These are phyloP conservation scores for Neoaliturus tenellus DNA, from an alignment of 2,888 invertebrate genomes.

Conservation along the genomic window DNA sequence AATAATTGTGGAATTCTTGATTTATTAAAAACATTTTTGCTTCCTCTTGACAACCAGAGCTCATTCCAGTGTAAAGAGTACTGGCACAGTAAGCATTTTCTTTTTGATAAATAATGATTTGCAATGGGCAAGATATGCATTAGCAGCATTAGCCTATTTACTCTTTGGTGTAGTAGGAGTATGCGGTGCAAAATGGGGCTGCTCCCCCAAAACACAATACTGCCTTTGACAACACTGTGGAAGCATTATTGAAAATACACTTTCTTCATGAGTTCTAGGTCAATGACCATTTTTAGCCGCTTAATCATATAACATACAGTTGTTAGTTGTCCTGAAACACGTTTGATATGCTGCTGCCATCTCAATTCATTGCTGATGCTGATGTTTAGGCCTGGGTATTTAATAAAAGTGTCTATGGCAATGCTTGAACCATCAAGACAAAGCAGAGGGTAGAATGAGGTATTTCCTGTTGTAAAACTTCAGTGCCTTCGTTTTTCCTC, in stretches of 20 bases:
- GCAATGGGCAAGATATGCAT: slow-evolving; percentile 15
- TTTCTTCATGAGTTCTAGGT: not conserved
- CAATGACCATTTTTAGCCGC: not conserved
- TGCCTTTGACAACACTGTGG: slow-evolving; percentile 18
- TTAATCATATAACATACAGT: not conserved
- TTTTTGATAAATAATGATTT: slow-evolving; percentile 12
- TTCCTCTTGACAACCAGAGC: slow-evolving; percentile 32
- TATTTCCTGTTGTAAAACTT: not conserved
- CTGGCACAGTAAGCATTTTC: slow-evolving; percentile 10
- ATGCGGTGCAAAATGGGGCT: slow-evolving; percentile 5
- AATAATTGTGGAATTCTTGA: not conserved
- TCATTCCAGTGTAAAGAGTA: not conserved
- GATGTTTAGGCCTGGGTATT: not conserved
- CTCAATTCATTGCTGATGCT: not conserved
- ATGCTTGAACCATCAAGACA: not conserved
- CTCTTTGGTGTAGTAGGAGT: not conserved
- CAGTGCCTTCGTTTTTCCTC: not conserved
- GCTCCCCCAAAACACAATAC: slow-evolving; percentile 5
- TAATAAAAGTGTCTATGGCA: not conserved
- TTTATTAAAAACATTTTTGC: not conserved
- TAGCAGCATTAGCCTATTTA: not conserved
- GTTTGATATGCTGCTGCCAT: slow-evolving; percentile 19
- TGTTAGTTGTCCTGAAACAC: not conserved
- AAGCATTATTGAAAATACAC: slow-evolving; percentile 31
- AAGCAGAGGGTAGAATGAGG: not conserved